phyloP scores from a whole-genome alignment of 2,797 vertebrate species.

The Sebastes goodei region DNA sequence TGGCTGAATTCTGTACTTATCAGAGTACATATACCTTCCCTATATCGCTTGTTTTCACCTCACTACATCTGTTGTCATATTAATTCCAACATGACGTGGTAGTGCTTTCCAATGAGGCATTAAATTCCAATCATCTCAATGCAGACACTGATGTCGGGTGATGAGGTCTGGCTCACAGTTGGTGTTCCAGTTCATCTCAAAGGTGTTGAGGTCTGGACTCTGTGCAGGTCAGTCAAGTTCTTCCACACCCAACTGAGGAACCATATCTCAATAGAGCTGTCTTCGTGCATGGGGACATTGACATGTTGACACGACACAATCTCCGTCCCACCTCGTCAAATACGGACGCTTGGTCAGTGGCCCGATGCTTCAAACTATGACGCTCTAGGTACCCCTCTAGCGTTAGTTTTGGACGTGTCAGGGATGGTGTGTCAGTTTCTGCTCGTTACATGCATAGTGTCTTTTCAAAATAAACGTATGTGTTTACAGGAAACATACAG shows the following conservation, averaged over 20 bases:
- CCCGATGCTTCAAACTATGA: too few species aligned
- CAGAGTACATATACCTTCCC: not conserved
- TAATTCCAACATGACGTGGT: not conserved
- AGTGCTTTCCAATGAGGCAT: not conserved
- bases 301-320: not conserved
- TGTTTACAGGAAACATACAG: not conserved
- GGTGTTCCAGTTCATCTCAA: not conserved
- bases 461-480: not conserved
- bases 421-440: not conserved
- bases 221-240: not conserved
- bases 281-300: not conserved
- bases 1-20: slow-evolving; percentile 4
- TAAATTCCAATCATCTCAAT: not conserved
- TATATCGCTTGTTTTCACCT: not conserved
- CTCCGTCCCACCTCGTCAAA: not conserved
- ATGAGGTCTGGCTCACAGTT: not conserved
- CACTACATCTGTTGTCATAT: not conserved
- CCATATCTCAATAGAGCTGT: not conserved
- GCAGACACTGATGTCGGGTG: not conserved
- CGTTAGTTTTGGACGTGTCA: not conserved
- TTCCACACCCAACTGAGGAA: not conserved
- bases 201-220: not conserved
- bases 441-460: not conserved
- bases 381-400: not conserved
- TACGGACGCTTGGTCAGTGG: not conserved